Base-by-base conservation (phyloP, 2,113 vertebrate species). In the Seriola aureovittata region DNA sequence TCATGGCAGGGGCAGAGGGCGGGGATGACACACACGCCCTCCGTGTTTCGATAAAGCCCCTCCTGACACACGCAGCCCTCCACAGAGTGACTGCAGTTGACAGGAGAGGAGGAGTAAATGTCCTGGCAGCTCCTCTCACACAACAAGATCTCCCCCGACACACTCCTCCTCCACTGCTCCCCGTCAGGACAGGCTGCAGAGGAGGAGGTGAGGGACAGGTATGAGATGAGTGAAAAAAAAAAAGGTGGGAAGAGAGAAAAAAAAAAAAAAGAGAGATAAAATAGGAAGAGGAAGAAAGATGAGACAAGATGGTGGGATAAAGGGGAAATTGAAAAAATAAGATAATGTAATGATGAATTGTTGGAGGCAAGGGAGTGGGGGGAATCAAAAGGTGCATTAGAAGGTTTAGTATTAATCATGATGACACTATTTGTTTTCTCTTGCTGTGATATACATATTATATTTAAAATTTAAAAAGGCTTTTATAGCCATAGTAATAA, bases 1-100 rank as follows among this genome's bases (percentile, higher is more conserved):
- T 94, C 94, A 82, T 89, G 86, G 85, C 97, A 98, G 82, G 96
- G 95, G 58, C 97, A 98, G 70, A 78, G 94, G 6, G 95, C 96
- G 0, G 93, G 87, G 0, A 95, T 95, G 60, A 97, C 95, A 7
- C 97, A 98, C 42, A 1, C 58, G 0, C 95, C 95, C 5, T 78
- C 72, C 0, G 78, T 55, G 83, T 93, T 94, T 34, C 96, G 95
- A 91, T 97, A 96, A 14, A 55, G 90, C 13, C 96, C 96, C 0
- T 86, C 93, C 80, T 75, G 90, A 88, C 97, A 98, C 58, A 95
- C 64, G 0, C 97, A 98, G 75, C 94, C 93, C 0, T 93, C 91
- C 0, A 13, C 4, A 0, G 3, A 17, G 4, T 57, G 83, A 85
- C 95, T 96, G 91, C 94, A 95, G 91, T 88, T 93, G n/a, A 12